Percentiles rank a stretch among this genome's conserved stretches.
These are phyloP conservation scores for Cephus rjabovi DNA, from an alignment of 2,888 invertebrate genomes.

Conservation along the genomic window DNA sequence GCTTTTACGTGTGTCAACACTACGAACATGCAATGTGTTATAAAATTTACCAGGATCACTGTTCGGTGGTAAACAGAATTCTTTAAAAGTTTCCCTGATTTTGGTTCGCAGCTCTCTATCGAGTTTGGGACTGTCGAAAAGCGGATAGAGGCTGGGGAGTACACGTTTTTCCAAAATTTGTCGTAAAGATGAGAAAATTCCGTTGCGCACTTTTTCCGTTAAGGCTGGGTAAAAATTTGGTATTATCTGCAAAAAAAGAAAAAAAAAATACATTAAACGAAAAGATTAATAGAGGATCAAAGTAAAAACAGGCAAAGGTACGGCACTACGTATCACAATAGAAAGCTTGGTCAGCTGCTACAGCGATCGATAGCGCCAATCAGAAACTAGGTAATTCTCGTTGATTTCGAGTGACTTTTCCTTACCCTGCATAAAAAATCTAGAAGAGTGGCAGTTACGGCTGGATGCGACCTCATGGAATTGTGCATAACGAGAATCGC, in stretches of 20 bases:
- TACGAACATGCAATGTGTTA: background rate
- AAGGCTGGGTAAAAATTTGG: conserved; percentile 86
- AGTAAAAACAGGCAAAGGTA: conserved; percentile 2
- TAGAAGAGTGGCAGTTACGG: conserved; percentile 88
- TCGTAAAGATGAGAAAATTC: conserved; percentile 84
- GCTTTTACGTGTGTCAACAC: background rate
- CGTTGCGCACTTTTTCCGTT: conserved; percentile 82
- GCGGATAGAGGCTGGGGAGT: conserved; percentile 83
- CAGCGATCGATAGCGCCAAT: background rate
- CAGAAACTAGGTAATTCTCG: background rate
- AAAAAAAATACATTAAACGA: conserved; percentile 24
- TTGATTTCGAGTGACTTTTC: conserved; percentile 13
- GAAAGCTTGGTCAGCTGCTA: background rate
- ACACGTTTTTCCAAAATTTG: conserved; percentile 94
- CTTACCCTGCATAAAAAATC: conserved; percentile 87
- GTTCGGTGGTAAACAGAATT: conserved; percentile 79
- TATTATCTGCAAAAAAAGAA: conserved; percentile 75
- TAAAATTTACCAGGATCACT: conserved; percentile 67
- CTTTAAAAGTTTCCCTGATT: conserved; percentile 91
- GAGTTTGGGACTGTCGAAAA: conserved; percentile 89
- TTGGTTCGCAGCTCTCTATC: conserved; percentile 86
- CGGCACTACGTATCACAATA: conserved; percentile 3
- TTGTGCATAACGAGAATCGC: conserved; percentile 95
- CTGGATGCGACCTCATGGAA: conserved; percentile 91
- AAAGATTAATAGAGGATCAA: background rate